phyloP scores from a whole-genome alignment of 2,888 invertebrate species.

The Eulithis testata region DNA sequence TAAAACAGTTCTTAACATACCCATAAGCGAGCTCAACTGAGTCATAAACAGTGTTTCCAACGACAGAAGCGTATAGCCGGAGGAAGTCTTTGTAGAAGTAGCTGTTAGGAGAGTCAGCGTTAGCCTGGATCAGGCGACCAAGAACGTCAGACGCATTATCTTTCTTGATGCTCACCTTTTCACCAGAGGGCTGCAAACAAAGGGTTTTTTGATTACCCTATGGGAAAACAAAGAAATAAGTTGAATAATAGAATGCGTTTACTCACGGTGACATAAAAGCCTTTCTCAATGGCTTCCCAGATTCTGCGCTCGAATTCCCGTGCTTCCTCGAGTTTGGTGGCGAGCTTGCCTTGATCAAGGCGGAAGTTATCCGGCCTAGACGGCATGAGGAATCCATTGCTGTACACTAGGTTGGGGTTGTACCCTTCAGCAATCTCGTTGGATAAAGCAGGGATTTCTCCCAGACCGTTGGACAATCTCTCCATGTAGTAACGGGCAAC shows the following conservation, averaged over 20 bases:
- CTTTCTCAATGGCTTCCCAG: slow-evolving; percentile 85
- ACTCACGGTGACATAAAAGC: slow-evolving; percentile 75
- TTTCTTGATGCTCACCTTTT: slow-evolving; percentile 82
- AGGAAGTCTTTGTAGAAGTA: slow-evolving; percentile 85
- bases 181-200: slow-evolving; percentile 70
- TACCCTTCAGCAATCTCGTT: slow-evolving; percentile 84
- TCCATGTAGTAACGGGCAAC: slow-evolving; percentile 90
- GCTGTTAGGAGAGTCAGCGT: slow-evolving; percentile 85
- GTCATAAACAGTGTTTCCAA: slow-evolving; percentile 76
- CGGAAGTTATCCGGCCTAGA: slow-evolving; percentile 84
- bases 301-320: slow-evolving; percentile 83
- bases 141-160: slow-evolving; percentile 86
- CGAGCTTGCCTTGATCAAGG: slow-evolving; percentile 72
- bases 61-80: slow-evolving; percentile 82
- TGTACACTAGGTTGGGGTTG: slow-evolving; percentile 85
- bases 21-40: slow-evolving; percentile 48
- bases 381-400: slow-evolving; percentile 87
- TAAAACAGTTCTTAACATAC: slow-evolving; percentile 45
- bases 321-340: slow-evolving; percentile 73
- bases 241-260: slow-evolving; percentile 3
- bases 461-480: slow-evolving; percentile 88
- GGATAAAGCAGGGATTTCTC: slow-evolving; percentile 85
- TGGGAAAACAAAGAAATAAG: neutral
- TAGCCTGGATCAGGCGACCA: slow-evolving; percentile 87
- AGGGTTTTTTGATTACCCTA: neutral